These are phyloP conservation scores for Sarcophaga peregrina DNA, from an alignment of 1,140 invertebrate species.

Conservation along the genomic window DNA sequence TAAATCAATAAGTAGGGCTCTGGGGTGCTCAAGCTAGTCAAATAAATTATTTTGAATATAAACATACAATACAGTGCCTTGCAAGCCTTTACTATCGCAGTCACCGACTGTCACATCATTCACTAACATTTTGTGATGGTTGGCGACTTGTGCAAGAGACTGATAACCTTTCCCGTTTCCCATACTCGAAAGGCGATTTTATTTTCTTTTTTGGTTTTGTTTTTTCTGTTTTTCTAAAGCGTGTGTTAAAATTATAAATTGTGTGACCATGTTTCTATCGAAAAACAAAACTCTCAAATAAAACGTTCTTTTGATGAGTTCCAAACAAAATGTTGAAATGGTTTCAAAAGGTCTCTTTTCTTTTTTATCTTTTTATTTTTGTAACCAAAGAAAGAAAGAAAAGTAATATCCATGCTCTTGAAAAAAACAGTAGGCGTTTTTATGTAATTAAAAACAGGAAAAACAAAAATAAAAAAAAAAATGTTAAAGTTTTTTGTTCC, in stretches of 20 bases:
- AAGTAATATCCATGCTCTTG: not conserved
- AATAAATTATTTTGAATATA: too few relatives aligned
- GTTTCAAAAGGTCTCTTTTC: not conserved
- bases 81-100: too few relatives aligned
- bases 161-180: not conserved
- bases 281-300: too few relatives aligned
- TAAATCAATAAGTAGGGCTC: not conserved
- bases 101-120: not conserved
- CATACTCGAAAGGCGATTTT: not conserved
- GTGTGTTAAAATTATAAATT: too few relatives aligned
- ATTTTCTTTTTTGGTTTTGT: too few relatives aligned
- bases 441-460: constrained; percentile 13
- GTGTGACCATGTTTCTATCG: too few relatives aligned
- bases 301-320: too few relatives aligned
- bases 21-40: not conserved
- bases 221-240: too few relatives aligned
- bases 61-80: too few relatives aligned
- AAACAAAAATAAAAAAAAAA: not conserved
- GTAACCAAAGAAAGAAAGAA: not conserved
- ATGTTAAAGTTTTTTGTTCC: not conserved
- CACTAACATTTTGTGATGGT: not conserved
- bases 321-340: too few relatives aligned
- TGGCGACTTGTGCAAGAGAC: too few relatives aligned
- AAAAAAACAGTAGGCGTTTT: constrained; percentile 9
- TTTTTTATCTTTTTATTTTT: not conserved